Evolutionary conservation across 2,113 vertebrate species (phyloP), one percentile per base, ranked within the genome.

Genomic region (Corydoras sp.): DNA sequence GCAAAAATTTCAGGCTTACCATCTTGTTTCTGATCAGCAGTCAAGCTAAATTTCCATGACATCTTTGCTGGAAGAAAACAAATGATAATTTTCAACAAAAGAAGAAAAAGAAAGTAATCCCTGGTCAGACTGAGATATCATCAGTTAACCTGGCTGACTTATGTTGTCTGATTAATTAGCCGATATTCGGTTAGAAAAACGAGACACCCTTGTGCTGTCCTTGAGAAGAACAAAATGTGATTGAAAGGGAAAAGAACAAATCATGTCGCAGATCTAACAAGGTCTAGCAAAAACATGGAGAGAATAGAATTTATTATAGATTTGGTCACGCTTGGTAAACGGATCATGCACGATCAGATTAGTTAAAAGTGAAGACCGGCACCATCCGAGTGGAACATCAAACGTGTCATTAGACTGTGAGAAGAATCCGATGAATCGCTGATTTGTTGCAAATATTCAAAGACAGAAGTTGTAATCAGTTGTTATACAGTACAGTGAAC

Each of bases 21-120:
- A 89, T 97, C 95, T 86, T 92, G 86, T 90, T 96, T 99, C 91
- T 94, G 92, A 83, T 98, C 96, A 85, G 89, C 91, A 90, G 93
- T 90, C 80, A 93, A 92, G 90, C 91, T 97, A 92, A 98, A 92
- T 92, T 97, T 99, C 89, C 96, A 92, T 85, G 97, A 99, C 92
- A 97, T 95, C 93, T 93, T 99, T 84, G 97, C 97, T 99, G 94
- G 80, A 90, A 91, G 78, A 81, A 89, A 84, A 88, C 79, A 89
- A 77, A 88, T 75, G 32, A 79, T 58, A 60, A 55, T 68, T 72
- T 68, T 78, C n/a, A 73, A 76, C 58, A 79, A 59, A 84, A 32
- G 62, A 65, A 66, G 72, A 43, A 54, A 76, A 67, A 62, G 51
- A 69, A 72, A 75, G 5, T 43, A 31, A 56, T 55, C 13, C 60